Evolutionary conservation across 2,888 invertebrate species (phyloP).

Genomic region (Meteorus colon): DNA sequence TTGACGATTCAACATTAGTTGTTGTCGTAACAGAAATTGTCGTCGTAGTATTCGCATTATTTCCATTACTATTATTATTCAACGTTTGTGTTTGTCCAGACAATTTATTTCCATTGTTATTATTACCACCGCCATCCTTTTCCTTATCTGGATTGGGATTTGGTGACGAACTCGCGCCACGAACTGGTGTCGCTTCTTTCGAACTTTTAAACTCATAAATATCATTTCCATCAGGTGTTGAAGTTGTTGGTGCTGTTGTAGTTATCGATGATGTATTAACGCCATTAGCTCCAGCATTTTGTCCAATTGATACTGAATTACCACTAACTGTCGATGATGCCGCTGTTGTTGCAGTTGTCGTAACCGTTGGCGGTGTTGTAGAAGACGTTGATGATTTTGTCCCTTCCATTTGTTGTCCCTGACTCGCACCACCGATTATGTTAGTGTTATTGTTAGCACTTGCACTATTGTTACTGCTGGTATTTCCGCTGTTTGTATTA

Average conservation of each 20-base stretch:
- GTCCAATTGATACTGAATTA: slow-evolving; percentile 4
- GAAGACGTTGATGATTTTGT: background rate
- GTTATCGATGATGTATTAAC: slow-evolving; percentile 47
- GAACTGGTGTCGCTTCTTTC: slow-evolving; percentile 74
- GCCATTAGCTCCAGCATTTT: slow-evolving; percentile 43
- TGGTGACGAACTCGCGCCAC: slow-evolving; percentile 71
- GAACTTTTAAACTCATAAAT: slow-evolving; percentile 78
- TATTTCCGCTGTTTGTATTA: slow-evolving; percentile 52
- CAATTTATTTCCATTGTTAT: slow-evolving; percentile 47
- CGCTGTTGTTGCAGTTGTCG: slow-evolving; percentile 17
- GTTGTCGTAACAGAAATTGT: slow-evolving; percentile 54
- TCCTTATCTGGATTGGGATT: slow-evolving; percentile 71
- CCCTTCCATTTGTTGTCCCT: background rate
- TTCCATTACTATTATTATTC: slow-evolving; percentile 30
- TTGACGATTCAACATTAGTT: slow-evolving; percentile 72
- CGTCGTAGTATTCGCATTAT: slow-evolving; percentile 27
- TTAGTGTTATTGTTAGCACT: slow-evolving; percentile 34
- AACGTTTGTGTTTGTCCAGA: slow-evolving; percentile 40
- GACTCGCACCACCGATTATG: background rate
- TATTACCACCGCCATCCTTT: slow-evolving; percentile 58
- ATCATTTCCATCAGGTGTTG: slow-evolving; percentile 71
- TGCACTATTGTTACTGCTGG: slow-evolving; percentile 57
- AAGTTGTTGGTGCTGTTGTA: slow-evolving; percentile 16
- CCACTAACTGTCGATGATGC: slow-evolving; percentile 4
- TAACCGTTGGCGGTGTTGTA: slow-evolving; percentile 26